Evolutionary conservation across 2,888 invertebrate species (phyloP), one percentile per base, ranked within the genome.

Genomic region (Yponomeuta evonymella): DNA sequence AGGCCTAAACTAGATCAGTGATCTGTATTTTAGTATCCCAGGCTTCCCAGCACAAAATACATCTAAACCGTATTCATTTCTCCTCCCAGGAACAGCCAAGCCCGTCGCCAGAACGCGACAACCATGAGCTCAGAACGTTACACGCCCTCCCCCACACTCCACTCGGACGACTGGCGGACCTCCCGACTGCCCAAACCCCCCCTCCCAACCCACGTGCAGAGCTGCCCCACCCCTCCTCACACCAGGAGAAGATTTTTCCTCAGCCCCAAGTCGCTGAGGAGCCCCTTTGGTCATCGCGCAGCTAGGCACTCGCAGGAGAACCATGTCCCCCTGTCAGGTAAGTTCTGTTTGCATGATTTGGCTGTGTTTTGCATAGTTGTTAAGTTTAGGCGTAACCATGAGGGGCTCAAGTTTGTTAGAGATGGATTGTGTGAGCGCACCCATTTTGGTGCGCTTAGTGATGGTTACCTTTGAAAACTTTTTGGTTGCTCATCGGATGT

Each of bases 191-290:
- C 94, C 2, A 94, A 94, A 79, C 94, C 94, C 3, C 93, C 94
- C 10, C 88, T 88, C 75, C 84, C 80, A 80, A 90, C 79, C 86
- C 94, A 79, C 88, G 86, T 94, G 88, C 84, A 96, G 84, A 95
- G 96, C 91, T 97, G 96, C 81, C 96, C 97, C 67, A 97, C 97
- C 69, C 97, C 97, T 67, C 96, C 96, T 0, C 95, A 95, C 78
- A 93, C 90, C 0, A 94, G 96, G 77, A 94, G 96, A 85, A 95
- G 96, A 87, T 96, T 97, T 89, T 96, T 97, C 88, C 94, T 96
- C 67, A 96, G 96, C 79, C 95, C 97, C 11, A 96, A 96, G 85
- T 95, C 95, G 48, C 87, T 97, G 73, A 93, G 96, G 73, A 96
- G 95, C 85, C 96, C 96, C n/a, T 95, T 96, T 79, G 94, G 94